Conservation (phyloP, 2,113 vertebrate species). For the Tamias sibiricus region DNA sequence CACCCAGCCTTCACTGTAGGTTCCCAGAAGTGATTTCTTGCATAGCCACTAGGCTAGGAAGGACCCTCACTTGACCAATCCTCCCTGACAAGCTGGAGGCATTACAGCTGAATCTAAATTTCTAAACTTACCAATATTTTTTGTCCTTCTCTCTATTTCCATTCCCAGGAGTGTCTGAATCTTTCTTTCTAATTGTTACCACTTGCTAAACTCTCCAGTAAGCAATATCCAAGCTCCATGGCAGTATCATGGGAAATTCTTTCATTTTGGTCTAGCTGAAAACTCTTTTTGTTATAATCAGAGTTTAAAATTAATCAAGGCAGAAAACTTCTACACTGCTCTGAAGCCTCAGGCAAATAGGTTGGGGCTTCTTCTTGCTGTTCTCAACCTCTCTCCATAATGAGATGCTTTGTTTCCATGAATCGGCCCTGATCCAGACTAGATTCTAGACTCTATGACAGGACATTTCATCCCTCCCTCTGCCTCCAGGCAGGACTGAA, state of each 20-base stretch:
- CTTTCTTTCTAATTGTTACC: background rate
- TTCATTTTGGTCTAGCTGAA: slow-evolving; percentile 45
- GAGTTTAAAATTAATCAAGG: slow-evolving; percentile 65
- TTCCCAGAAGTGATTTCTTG: slow-evolving; percentile 76
- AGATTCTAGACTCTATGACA: slow-evolving; percentile 74
- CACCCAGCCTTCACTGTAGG: slow-evolving; percentile 72
- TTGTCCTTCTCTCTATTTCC: slow-evolving; percentile 7
- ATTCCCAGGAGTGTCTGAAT: background rate
- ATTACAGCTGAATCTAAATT: slow-evolving; percentile 25
- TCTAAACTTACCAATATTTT: slow-evolving; percentile 27
- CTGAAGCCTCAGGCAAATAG: slow-evolving; percentile 67
- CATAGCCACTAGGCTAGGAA: slow-evolving; percentile 70
- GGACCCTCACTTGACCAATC: slow-evolving; percentile 66
- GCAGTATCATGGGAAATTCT: background rate
- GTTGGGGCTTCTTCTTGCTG: slow-evolving; percentile 67
- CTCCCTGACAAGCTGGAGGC: slow-evolving; percentile 28
- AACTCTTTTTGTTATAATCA: slow-evolving; percentile 57
- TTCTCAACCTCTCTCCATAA: slow-evolving; percentile 80
- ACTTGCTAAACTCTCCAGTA: background rate
- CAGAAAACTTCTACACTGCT: slow-evolving; percentile 42
- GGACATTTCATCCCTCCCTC: slow-evolving; percentile 75
- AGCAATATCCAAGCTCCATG: background rate
- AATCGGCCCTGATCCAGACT: slow-evolving; percentile 76
- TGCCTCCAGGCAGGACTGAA: slow-evolving; percentile 78
- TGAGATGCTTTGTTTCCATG: slow-evolving; percentile 80